A percentile compares a stretch with the other conserved stretches of the same genome.
Evolutionary conservation across 2,888 invertebrate species (phyloP).

Genomic region (Limenitis camilla): DNA sequence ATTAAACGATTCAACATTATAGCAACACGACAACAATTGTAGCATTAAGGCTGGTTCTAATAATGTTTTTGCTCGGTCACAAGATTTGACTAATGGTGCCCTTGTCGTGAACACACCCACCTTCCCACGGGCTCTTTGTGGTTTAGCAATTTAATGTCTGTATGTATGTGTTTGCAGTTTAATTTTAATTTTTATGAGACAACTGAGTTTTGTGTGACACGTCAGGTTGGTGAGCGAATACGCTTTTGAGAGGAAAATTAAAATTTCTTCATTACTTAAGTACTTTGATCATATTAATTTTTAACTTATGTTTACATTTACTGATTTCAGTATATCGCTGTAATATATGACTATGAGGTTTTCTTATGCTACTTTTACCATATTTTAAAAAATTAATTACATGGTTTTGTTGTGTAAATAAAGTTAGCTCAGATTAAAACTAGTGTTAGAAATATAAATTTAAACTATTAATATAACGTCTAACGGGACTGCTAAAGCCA

Average conservation of each 20-base stretch:
- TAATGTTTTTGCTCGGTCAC: slow-evolving; percentile 50
- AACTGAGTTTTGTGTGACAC: slow-evolving; percentile 8
- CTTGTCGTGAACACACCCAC: slow-evolving; percentile 45
- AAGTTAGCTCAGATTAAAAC: too few relatives aligned
- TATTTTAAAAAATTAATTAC: too few relatives aligned
- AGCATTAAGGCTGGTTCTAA: slow-evolving; percentile 29
- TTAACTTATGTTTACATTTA: too few relatives aligned
- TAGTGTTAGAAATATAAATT: too few relatives aligned
- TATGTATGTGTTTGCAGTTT: slow-evolving; percentile 27
- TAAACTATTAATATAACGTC: too few relatives aligned
- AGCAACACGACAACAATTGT: slow-evolving; percentile 29
- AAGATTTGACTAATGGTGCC: slow-evolving; percentile 63
- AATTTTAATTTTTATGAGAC: slow-evolving; percentile 25
- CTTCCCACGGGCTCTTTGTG: slow-evolving; percentile 46
- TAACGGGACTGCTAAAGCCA: too few relatives aligned
- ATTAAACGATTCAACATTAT: slow-evolving; percentile 25
- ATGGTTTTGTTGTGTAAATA: too few relatives aligned
- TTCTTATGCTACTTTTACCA: too few relatives aligned
- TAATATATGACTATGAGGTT: too few relatives aligned
- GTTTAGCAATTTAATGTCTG: slow-evolving; percentile 20
- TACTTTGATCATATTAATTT: too few relatives aligned
- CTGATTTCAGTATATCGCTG: too few relatives aligned
- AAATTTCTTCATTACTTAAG: too few relatives aligned
- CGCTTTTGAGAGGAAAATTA: not conserved
- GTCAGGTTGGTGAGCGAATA: not conserved